Evolutionary conservation across 2,888 invertebrate species (phyloP).

Genomic region (Pyrrhosoma nymphula): DNA sequence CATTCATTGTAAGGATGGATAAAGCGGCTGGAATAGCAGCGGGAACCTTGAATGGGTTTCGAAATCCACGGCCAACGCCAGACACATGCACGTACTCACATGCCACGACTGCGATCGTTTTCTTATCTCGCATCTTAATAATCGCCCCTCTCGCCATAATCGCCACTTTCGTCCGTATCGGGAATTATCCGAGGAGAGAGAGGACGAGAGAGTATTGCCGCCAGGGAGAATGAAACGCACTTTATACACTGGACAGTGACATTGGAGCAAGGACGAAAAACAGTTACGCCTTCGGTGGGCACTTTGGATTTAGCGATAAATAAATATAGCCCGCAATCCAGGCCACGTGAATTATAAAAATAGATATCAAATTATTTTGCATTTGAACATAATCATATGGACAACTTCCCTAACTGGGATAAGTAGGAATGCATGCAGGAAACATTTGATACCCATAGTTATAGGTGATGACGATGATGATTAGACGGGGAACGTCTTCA

Average conservation of each 20-base stretch:
- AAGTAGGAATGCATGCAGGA: no score
- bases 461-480: no score
- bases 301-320: neutral
- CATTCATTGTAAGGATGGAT: neutral
- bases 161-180: neutral
- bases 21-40: neutral
- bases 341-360: no score
- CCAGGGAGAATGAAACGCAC: neutral
- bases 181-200: neutral
- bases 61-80: neutral
- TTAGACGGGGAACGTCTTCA: no score
- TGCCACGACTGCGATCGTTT: neutral
- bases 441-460: no score
- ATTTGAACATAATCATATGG: no score
- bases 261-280: neutral
- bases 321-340: no score
- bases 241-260: neutral
- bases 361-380: no score
- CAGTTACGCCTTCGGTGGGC: neutral
- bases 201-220: neutral
- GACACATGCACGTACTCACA: neutral
- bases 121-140: neutral
- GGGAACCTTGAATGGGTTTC: neutral
- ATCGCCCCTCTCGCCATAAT: neutral
- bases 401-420: no score